Percentiles rank a stretch among this genome's conserved stretches.
These are phyloP conservation scores for Automeris io DNA, from an alignment of 2,888 invertebrate species.

Conservation along the genomic window DNA sequence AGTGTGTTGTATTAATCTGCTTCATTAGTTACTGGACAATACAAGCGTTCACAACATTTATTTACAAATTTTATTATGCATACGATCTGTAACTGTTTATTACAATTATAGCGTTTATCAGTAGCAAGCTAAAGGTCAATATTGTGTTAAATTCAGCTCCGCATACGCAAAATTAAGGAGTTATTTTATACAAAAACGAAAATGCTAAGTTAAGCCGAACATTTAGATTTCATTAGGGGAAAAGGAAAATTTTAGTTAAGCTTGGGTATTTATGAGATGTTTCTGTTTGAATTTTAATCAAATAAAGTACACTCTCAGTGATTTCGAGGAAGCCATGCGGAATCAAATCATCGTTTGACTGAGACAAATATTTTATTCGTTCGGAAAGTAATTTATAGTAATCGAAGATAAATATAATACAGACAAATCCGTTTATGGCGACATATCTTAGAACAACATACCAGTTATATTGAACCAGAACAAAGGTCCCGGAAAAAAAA, in stretches of 20 bases:
- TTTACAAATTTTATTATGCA: conserved; percentile 2
- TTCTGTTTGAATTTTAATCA: conserved; percentile 17
- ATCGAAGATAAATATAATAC: no score
- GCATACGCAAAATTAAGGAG: not conserved
- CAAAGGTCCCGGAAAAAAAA: no score
- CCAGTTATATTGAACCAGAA: no score
- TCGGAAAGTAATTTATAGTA: no score
- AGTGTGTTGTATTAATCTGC: no score
- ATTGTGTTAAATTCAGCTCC: not conserved
- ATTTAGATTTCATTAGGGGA: conserved; percentile 18
- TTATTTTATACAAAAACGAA: conserved; percentile 7
- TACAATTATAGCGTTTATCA: not conserved
- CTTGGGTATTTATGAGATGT: conserved; percentile 14
- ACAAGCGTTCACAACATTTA: conserved; percentile 8
- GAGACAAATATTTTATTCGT: no score
- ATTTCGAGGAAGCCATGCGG: no score
- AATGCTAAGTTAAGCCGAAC: conserved; percentile 11
- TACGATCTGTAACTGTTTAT: not conserved
- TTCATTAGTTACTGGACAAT: conserved; percentile 10
- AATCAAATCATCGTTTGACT: no score
- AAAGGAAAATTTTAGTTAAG: conserved; percentile 8
- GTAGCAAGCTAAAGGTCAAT: not conserved
- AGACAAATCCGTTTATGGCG: no score
- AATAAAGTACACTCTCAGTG: conserved; percentile 9
- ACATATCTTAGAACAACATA: no score